phyloP scores from a whole-genome alignment of 2,113 vertebrate species.

The Amblyopsis rosae region DNA sequence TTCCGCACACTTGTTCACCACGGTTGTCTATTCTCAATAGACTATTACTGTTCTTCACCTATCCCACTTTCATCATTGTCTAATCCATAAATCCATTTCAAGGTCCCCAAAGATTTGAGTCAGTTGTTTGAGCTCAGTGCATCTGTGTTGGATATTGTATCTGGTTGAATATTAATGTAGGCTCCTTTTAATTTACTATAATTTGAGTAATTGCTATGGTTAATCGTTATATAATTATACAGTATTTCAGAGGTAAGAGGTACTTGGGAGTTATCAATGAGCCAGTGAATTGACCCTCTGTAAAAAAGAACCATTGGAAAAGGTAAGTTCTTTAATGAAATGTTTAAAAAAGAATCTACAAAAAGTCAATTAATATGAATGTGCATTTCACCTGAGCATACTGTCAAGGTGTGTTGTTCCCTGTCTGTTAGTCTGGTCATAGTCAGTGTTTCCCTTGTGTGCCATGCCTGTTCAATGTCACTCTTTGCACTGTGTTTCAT shows the following conservation, averaged over 20 bases:
- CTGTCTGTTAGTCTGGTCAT: no score
- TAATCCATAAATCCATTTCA: constrained; percentile 76
- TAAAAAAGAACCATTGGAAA: constrained; percentile 21
- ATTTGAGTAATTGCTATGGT: background rate
- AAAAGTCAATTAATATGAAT: background rate
- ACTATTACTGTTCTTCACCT: constrained; percentile 40
- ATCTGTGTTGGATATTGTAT: constrained; percentile 12
- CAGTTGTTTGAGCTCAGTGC: constrained; percentile 29
- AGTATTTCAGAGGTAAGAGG: background rate
- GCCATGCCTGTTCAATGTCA: no score
- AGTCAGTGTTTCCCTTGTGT: no score
- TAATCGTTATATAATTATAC: background rate
- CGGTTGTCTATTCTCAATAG: background rate
- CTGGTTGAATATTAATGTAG: constrained; percentile 21
- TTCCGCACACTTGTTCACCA: background rate
- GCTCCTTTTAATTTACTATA: background rate
- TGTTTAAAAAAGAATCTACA: background rate
- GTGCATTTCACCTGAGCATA: background rate
- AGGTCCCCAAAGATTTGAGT: constrained; percentile 57
- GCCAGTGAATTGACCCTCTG: constrained; percentile 30
- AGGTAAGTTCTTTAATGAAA: constrained; percentile 45
- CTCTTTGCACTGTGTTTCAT: no score
- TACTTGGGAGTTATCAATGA: background rate
- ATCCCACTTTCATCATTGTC: constrained; percentile 46
- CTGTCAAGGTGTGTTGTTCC: no score